Evolutionary conservation across 2,888 invertebrate genomes (phyloP), one percentile per base, ranked within the genome.

Genomic region (Herminia tarsipennalis): DNA sequence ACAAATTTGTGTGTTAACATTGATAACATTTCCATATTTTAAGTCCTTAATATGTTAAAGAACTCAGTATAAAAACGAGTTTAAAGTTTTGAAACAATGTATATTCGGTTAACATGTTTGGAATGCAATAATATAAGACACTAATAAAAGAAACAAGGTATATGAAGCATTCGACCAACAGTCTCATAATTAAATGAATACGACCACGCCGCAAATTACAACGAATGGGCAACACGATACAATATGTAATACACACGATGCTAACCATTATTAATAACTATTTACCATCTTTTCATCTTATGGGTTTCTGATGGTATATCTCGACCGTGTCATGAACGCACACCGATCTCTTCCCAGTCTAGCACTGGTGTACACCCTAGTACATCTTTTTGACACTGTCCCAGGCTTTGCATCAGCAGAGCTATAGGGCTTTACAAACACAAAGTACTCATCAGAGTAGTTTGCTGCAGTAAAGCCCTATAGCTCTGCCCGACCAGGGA

Each of bases 111-210:
- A 35, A 42, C 32, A 48, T 28, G 25, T 66, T 65, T 78, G 81
- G 82, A 83, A 83, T 82, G 82, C 78, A 72, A 72, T 65, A 48
- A 65, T 61, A 62, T 39, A 60, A 69, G 57, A 70, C 64, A 66
- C 53, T 44, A 71, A 53, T 56, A 68, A 58, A 58, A 29, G 39
- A 50, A 57, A 50, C 56, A 63, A 59, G 57, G 50, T 50, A 66
- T 50, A 66, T 39, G 52, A 73, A 74, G 70, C 68, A 56, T 58
- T 56, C 39, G 56, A 54, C 52, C 48, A 58, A 57, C 64, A 64
- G 68, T 66, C 58, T 66, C 59, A 32, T 55, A 66, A 47, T 36
- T 18, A 53, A 40, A 52, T 38, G 34, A 53, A 30, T 35, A 56
- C 39, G 38, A 50, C 54, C 66, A 66, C 53, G 56, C 47, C 58